Evolutionary conservation across 1,140 invertebrate species (phyloP).

Genomic region (Neodiprion fabricii): DNA sequence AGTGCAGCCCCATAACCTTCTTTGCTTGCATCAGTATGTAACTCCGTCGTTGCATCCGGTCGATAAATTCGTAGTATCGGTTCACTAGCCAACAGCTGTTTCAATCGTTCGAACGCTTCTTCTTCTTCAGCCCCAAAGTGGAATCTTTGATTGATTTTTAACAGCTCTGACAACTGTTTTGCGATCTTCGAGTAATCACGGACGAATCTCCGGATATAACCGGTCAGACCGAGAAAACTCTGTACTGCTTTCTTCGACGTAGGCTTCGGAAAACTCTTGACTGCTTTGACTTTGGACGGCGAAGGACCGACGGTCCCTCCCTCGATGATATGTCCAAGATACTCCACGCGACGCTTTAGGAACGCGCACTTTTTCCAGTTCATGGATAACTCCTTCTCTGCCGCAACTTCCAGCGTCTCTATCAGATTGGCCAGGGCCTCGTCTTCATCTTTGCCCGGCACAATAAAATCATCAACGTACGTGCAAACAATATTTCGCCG

Average conservation of each 20-base stretch:
- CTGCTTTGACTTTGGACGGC: slow-evolving; percentile 48
- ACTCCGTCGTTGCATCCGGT: slow-evolving; percentile 34
- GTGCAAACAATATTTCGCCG: slow-evolving; percentile 21
- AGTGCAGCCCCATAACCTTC: slow-evolving; percentile 43
- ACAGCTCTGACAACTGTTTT: slow-evolving; percentile 31
- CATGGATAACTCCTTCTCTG: slow-evolving; percentile 33
- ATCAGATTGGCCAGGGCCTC: slow-evolving; percentile 32
- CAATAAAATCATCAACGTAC: slow-evolving; percentile 47
- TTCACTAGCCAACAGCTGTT: slow-evolving; percentile 20
- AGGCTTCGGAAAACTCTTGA: slow-evolving; percentile 50
- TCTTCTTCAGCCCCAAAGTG: slow-evolving; percentile 24
- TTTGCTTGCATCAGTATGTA: slow-evolving; percentile 45
- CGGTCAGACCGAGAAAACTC: slow-evolving; percentile 48
- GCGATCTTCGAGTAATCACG: slow-evolving; percentile 35
- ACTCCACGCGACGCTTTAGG: slow-evolving; percentile 36
- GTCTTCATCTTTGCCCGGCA: slow-evolving; percentile 29
- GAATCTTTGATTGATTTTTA: slow-evolving; percentile 37
- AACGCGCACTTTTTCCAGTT: slow-evolving; percentile 45
- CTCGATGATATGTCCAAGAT: slow-evolving; percentile 41
- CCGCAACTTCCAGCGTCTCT: slow-evolving; percentile 27
- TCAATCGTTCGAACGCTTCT: slow-evolving; percentile 29
- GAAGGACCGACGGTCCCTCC: slow-evolving; percentile 37
- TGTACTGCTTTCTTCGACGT: slow-evolving; percentile 50
- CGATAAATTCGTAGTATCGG: slow-evolving; percentile 40
- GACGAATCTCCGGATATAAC: slow-evolving; percentile 45